Evolutionary conservation across 2,113 vertebrate genomes (phyloP).

Genomic region (Cyanistes caeruleus): DNA sequence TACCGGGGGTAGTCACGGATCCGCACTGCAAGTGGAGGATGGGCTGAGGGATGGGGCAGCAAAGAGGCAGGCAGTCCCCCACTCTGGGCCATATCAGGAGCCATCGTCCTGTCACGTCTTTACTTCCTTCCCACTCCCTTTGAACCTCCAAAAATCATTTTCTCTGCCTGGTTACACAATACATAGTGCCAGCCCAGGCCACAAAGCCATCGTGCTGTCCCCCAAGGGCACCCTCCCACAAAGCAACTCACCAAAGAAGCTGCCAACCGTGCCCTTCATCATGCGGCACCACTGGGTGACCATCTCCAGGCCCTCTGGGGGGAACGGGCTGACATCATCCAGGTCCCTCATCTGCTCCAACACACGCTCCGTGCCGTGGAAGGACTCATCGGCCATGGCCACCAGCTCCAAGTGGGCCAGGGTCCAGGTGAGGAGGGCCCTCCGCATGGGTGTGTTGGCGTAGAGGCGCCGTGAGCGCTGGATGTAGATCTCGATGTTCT

Average conservation of each 20-base stretch:
- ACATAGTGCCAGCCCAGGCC: not conserved
- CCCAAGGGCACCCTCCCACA: not conserved
- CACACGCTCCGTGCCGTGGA: conserved; percentile 86
- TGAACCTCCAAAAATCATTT: not conserved
- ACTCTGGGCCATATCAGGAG: not conserved
- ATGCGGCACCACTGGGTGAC: conserved; percentile 94
- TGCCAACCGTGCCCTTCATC: conserved; percentile 85
- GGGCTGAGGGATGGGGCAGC: not conserved
- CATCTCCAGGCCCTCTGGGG: conserved; percentile 86
- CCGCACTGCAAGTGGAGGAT: conserved; percentile 66
- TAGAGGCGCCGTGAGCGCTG: conserved; percentile 95
- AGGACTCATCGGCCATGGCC: conserved; percentile 85
- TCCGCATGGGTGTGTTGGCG: conserved; percentile 93
- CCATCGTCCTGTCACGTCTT: not conserved
- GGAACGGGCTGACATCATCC: conserved; percentile 88
- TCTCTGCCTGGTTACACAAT: not conserved
- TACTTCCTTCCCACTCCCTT: not conserved
- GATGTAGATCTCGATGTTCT: conserved; percentile 98
- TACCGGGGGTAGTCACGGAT: conserved; percentile 97
- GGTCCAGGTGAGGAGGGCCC: conserved; percentile 93
- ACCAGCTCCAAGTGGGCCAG: conserved; percentile 86
- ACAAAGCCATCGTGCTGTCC: fast-evolving
- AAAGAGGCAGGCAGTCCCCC: not conserved
- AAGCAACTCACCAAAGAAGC: conserved; percentile 86
- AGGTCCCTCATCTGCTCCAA: conserved; percentile 88